Percentiles rank a stretch among this genome's conserved stretches.
Conservation (phyloP, 2,888 invertebrate genomes). For the Helleia helle region DNA sequence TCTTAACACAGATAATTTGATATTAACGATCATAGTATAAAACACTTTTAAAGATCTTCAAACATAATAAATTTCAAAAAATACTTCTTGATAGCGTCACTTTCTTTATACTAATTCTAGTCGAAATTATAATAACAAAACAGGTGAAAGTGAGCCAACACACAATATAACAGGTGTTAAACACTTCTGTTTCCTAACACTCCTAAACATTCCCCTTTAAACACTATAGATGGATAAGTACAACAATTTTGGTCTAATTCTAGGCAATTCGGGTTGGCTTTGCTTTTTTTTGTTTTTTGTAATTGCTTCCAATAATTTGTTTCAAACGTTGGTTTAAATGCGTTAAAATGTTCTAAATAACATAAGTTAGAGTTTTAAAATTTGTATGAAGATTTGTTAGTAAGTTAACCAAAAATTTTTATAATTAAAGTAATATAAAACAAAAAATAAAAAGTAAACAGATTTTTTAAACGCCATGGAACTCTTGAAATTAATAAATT, state of each 20-base stretch:
- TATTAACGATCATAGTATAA: conserved; percentile 22
- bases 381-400: too few relatives aligned
- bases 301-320: too few relatives aligned
- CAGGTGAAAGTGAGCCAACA: conserved; percentile 32
- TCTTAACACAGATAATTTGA: not conserved
- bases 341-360: too few relatives aligned
- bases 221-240: conserved; percentile 64
- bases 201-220: conserved; percentile 51
- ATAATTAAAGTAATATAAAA: too few relatives aligned
- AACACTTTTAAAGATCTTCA: conserved; percentile 24
- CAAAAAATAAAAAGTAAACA: too few relatives aligned
- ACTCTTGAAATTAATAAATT: too few relatives aligned
- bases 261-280: conserved; percentile 60
- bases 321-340: too few relatives aligned
- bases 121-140: conserved; percentile 17
- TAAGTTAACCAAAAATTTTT: too few relatives aligned
- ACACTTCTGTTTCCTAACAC: conserved; percentile 31
- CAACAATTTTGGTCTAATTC: conserved; percentile 60
- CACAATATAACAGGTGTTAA: conserved; percentile 33
- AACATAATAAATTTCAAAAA: conserved; percentile 6
- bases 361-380: too few relatives aligned
- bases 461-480: too few relatives aligned
- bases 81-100: not conserved
- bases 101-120: not conserved
- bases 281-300: too few relatives aligned